Base-by-base conservation (phyloP, 2,797 vertebrate species). In the Melanotaenia boesemani region DNA sequence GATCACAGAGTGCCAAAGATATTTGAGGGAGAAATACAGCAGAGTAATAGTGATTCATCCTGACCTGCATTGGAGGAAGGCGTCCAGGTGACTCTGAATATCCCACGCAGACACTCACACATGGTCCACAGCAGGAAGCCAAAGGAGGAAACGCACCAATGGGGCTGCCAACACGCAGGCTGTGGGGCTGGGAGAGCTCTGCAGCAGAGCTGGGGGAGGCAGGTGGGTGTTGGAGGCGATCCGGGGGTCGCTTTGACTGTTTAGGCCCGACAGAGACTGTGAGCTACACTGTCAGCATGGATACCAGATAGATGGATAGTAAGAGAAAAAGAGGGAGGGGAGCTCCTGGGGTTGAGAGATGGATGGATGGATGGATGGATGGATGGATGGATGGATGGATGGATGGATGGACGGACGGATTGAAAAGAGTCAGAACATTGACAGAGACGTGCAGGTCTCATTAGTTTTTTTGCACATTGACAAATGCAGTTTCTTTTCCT, bases 31-130 rank as follows among this genome's bases (percentile, higher is more conserved):
- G 22, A 36, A 0, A 11, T 1, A 1, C 7, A 61, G 24, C 24
- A 24, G 24, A 71, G 2, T 2, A 61, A 30, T 12, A 28, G 24
- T 5, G 36, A 32, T 54, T 61, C 18, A 60, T 77, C 68, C 94
- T 91, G 86, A 96, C 95, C 94, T 94, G 94, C 80, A 72, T 86
- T 78, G 59, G 94, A 94, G 73, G 93, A 91, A 39, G 93, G 92
- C 32, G 93, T 93, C 95, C 95, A 95, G 91, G 90, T 92, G 87
- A 95, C 93, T 82, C 94, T 89, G 89, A 96, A 95, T 86, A 96
- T 92, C 90, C 93, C 90, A 85, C 93, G 93, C 74, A 96, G 92
- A 89, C 95, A 96, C 84, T 95, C 95, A 74, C 95, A 96, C 95
- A 96, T 96, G 91, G 91, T 93, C 89, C 72, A 56, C 78, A 68